Conservation (phyloP, 2,113 vertebrate species). For the Ascaphus truei region DNA sequence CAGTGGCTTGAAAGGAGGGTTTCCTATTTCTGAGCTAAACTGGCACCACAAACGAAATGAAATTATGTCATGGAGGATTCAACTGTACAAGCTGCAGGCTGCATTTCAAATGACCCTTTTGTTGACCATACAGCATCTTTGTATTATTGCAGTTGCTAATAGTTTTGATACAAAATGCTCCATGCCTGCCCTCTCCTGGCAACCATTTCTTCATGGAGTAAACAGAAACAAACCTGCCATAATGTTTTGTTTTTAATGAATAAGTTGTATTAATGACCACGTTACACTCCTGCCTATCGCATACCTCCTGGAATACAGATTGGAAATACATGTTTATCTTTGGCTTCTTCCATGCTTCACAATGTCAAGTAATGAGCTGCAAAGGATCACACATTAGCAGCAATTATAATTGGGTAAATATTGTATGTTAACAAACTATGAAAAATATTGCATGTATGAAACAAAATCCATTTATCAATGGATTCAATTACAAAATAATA, state of each 20-base stretch:
- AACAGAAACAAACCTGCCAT: neutral
- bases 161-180: slow-evolving; percentile 60
- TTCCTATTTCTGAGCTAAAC: too few relatives aligned
- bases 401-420: neutral
- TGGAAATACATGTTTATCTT: too few relatives aligned
- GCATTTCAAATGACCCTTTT: neutral
- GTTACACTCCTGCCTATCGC: too few relatives aligned
- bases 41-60: too few relatives aligned
- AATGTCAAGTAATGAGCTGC: too few relatives aligned
- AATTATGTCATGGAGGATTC: neutral
- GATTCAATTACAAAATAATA: too few relatives aligned
- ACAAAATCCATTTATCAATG: too few relatives aligned
- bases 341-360: too few relatives aligned
- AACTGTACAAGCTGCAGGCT: neutral
- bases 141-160: neutral
- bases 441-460: neutral
- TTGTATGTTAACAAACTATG: neutral
- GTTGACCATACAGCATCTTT: neutral
- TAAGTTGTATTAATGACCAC: too few relatives aligned
- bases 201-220: slow-evolving; percentile 36
- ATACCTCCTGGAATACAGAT: too few relatives aligned
- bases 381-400: neutral
- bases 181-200: slow-evolving; percentile 85
- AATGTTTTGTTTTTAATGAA: too few relatives aligned
- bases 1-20: too few relatives aligned